Evolutionary conservation across 2,797 vertebrate genomes (phyloP).

Genomic region (Poliocrania exsul): DNA sequence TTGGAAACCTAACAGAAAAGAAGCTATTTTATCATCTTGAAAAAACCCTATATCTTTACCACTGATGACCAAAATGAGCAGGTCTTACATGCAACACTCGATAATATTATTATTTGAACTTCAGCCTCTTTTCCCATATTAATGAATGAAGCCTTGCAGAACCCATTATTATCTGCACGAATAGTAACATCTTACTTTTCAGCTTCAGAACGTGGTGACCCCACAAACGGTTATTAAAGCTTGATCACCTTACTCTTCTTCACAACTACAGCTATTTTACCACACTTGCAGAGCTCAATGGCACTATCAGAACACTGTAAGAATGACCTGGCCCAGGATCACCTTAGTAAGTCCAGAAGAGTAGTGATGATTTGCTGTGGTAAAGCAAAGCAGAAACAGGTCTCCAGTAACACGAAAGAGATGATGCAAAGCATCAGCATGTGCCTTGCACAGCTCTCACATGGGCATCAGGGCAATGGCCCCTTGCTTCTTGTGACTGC

Average conservation of each 20-base stretch:
- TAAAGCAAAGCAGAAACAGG: background rate
- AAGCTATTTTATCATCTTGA: background rate
- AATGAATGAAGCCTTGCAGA: background rate
- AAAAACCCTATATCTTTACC: background rate
- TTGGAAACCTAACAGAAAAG: background rate
- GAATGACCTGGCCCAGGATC: background rate
- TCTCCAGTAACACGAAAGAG: background rate
- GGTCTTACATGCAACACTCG: background rate
- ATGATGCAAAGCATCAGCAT: background rate
- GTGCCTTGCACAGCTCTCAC: background rate
- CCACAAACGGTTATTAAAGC: background rate
- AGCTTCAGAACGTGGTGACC: background rate
- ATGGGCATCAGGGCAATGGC: background rate
- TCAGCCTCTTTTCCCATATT: background rate
- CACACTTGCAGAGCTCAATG: background rate
- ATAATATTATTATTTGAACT: background rate
- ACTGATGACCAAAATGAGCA: background rate
- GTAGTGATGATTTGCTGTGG: background rate
- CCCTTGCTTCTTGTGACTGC: background rate
- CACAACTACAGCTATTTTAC: background rate
- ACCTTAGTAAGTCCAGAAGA: background rate
- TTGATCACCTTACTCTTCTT: background rate
- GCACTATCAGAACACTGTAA: background rate
- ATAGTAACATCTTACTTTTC: background rate
- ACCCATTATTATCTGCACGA: background rate